Base-by-base conservation (phyloP, 2,113 vertebrate genomes). In the Sorex araneus region DNA sequence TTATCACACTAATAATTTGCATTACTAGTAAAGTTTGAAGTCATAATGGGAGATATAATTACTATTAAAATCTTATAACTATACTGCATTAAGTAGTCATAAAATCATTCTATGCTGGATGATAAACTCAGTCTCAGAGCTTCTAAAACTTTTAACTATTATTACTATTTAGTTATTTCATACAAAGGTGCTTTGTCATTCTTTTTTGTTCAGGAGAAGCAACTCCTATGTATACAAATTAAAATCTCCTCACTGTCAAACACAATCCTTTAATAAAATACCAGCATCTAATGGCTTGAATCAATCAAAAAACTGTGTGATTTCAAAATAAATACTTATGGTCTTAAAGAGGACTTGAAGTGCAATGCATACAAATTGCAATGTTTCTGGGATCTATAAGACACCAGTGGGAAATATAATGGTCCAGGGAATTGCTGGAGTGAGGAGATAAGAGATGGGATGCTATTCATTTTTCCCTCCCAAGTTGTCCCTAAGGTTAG, bases 131-230 rank as follows among this genome's bases (percentile, higher is more conserved):
- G 28, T 2, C 1, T 40, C 30, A 28, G 19, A 2, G 1, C 23
- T 90, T 69, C 91, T 45, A 67, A 8, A 50, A 74, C 28, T n/a
- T 13, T 90, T 84, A 50, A 64, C 32, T 66, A 67, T 47, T 70
- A 40, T 82, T 79, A 36, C 67, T 45, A 90, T 54, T 40, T 40
- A 92, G 40, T 87, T 77, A 50, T 78, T 90, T 47, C 57, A 64
- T 75, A 54, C 47, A 12, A 87, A 30, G 57, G 11, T 90, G 36
- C 81, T 93, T 84, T 84, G 78, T 57, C 70, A n/a, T 75, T 93
- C 25, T 40, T 23, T 75, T 76, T 85, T 54, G n/a, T 7, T 71
- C 36, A 86, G 21, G 36, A 76, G 54, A 28, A 71, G 27, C 60
- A 79, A 83, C 3, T 54, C 21, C n/a, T 66, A 63, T 30, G 34